Percentiles rank a stretch among this genome's conserved stretches.
These are phyloP conservation scores for Megaleporinus macrocephalus DNA, from an alignment of 2,113 vertebrate genomes.

Conservation along the genomic window DNA sequence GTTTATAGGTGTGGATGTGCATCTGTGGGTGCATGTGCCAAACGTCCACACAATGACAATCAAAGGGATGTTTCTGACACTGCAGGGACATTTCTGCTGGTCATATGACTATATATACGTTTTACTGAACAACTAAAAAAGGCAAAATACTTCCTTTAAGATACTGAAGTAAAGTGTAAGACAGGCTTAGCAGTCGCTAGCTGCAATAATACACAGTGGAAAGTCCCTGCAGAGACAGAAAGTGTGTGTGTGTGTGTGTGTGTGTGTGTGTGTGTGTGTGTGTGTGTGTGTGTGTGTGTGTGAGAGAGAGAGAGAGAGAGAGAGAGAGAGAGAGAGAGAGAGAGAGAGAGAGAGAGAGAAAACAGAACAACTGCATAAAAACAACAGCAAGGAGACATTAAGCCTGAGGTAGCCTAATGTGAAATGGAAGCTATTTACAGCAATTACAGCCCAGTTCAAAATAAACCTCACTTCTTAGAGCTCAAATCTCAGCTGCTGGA, in stretches of 20 bases:
- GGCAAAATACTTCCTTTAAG: slow-evolving; percentile 8
- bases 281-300: background rate
- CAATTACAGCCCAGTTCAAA: background rate
- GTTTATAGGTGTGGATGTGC: background rate
- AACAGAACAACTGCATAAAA: background rate
- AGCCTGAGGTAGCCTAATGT: background rate
- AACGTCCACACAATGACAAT: background rate
- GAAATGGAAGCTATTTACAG: slow-evolving; percentile 30
- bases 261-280: slow-evolving; percentile 4
- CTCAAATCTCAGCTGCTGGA: background rate
- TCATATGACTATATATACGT: too few species aligned
- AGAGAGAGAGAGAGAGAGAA: background rate
- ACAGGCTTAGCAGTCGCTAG: background rate
- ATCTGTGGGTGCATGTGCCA: slow-evolving; percentile 4
- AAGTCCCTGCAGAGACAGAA: background rate
- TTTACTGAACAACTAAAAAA: too few species aligned
- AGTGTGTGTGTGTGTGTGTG: background rate
- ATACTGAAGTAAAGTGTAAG: background rate
- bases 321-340: background rate
- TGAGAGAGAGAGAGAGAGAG: background rate
- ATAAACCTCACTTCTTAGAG: slow-evolving; percentile 7
- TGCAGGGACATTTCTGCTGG: too few species aligned
- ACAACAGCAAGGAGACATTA: background rate
- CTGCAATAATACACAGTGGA: slow-evolving; percentile 9
- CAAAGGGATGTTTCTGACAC: too few species aligned